Evolutionary conservation across 1,140 invertebrate species (phyloP).

Genomic region (Venturia canescens): DNA sequence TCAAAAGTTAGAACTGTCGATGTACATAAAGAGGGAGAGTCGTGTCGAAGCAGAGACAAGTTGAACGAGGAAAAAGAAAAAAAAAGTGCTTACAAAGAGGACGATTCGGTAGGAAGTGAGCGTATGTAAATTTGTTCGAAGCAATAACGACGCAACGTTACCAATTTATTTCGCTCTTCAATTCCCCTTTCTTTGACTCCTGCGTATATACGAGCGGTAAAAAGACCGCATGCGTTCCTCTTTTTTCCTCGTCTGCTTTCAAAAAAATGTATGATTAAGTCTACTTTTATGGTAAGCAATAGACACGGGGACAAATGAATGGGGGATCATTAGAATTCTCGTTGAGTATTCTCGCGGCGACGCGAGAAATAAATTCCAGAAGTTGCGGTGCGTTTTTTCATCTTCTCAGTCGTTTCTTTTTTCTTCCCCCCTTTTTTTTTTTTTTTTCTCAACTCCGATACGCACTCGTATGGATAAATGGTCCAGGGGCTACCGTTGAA

Average conservation of each 20-base stretch:
- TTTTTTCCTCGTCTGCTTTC: slow-evolving; percentile 2
- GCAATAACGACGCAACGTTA: background rate
- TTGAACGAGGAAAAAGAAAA: background rate
- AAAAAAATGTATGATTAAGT: slow-evolving; percentile 34
- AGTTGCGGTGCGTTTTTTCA: background rate
- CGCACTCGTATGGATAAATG: background rate
- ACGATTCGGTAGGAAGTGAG: slow-evolving; percentile 37
- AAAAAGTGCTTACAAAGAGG: slow-evolving; percentile 26
- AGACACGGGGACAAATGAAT: slow-evolving; percentile 13
- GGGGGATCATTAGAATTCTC: slow-evolving; percentile 20
- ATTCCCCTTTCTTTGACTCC: background rate
- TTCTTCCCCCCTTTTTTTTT: background rate
- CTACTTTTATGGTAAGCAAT: slow-evolving; percentile 39
- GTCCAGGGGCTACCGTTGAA: slow-evolving; percentile 25
- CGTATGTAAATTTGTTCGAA: slow-evolving; percentile 32
- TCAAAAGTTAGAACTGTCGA: background rate
- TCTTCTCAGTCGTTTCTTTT: background rate
- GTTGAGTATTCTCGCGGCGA: background rate
- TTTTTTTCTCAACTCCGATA: background rate
- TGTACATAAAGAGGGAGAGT: slow-evolving; percentile 27
- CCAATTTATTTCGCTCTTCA: slow-evolving; percentile 14
- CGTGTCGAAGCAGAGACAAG: slow-evolving; percentile 16
- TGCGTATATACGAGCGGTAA: background rate
- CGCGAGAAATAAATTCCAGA: slow-evolving; percentile 23
- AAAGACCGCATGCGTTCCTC: background rate